Conservation (phyloP, 2,797 vertebrate genomes). For the Anguilla anguilla region DNA sequence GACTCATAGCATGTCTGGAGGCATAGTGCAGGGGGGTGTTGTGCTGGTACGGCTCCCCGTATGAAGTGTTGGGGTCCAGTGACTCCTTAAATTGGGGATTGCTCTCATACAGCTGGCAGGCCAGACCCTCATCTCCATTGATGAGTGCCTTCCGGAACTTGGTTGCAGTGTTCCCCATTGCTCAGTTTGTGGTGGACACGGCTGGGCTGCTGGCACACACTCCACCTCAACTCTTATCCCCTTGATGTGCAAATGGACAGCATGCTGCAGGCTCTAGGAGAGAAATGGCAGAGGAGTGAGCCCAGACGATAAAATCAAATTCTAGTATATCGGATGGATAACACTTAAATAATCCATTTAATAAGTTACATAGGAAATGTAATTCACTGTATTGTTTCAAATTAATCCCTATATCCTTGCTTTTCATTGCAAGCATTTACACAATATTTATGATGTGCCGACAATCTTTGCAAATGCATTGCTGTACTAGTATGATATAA, state of each 20-base stretch:
- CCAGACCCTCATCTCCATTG: slow-evolving; percentile 92
- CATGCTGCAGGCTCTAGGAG: slow-evolving; percentile 77
- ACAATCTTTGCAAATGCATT: no score
- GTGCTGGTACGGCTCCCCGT: slow-evolving; percentile 97
- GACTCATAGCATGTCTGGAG: slow-evolving; percentile 92
- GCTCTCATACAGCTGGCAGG: slow-evolving; percentile 94
- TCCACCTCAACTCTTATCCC: slow-evolving; percentile 70
- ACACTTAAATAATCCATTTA: no score
- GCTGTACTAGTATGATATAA: no score
- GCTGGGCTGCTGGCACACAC: slow-evolving; percentile 55
- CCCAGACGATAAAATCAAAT: neutral
- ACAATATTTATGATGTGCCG: no score
- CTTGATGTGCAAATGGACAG: slow-evolving; percentile 62
- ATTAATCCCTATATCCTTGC: no score
- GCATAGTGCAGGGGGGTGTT: slow-evolving; percentile 98
- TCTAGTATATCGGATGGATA: no score
- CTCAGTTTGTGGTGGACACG: slow-evolving; percentile 50
- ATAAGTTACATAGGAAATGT: no score
- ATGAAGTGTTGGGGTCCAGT: slow-evolving; percentile 95
- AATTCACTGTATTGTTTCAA: no score
- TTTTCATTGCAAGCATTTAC: no score
- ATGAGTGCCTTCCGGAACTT: slow-evolving; percentile 98
- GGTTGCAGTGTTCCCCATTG: slow-evolving; percentile 97
- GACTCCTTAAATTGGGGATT: slow-evolving; percentile 97
- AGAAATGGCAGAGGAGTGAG: slow-evolving; percentile 49